A percentile compares a stretch with the other conserved stretches of the same genome.
phyloP scores from a whole-genome alignment of 2,888 invertebrate species.

The Nemurella pictetii region DNA sequence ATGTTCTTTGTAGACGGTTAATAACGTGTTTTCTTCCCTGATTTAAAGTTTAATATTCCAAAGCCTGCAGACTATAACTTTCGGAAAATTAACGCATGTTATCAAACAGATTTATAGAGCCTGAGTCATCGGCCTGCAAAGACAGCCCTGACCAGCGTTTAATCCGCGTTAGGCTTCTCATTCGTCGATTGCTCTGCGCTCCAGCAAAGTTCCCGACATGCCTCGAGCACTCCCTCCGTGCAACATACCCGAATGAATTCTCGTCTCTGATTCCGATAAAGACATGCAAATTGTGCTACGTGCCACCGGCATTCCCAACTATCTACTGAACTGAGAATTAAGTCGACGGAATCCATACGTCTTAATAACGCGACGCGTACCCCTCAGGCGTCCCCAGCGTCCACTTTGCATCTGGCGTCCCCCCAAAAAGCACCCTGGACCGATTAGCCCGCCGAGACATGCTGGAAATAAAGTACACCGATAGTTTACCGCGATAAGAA shows the following conservation, averaged over 20 bases:
- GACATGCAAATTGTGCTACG: background rate
- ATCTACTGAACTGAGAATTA: background rate
- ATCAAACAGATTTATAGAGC: background rate
- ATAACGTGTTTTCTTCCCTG: too few relatives aligned
- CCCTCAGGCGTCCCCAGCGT: background rate
- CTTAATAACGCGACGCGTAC: conserved; percentile 11
- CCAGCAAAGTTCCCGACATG: background rate
- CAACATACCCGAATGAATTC: background rate
- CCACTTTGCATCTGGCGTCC: conserved; percentile 12
- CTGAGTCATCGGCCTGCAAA: background rate
- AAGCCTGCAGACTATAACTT: background rate
- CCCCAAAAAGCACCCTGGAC: background rate
- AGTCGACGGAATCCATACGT: background rate
- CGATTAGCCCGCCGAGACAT: conserved; percentile 7
- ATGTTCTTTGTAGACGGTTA: too few relatives aligned
- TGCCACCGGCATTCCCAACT: background rate
- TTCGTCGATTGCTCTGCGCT: background rate
- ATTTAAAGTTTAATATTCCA: too few relatives aligned
- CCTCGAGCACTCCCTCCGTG: background rate
- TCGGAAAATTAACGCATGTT: background rate
- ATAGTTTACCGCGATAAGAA: background rate
- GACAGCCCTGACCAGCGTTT: background rate
- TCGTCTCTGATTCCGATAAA: background rate
- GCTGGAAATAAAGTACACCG: background rate
- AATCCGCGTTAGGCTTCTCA: background rate